Percentiles rank a stretch among this genome's conserved stretches.
Conservation (phyloP, 2,888 invertebrate genomes). For the Conus canariensis region DNA sequence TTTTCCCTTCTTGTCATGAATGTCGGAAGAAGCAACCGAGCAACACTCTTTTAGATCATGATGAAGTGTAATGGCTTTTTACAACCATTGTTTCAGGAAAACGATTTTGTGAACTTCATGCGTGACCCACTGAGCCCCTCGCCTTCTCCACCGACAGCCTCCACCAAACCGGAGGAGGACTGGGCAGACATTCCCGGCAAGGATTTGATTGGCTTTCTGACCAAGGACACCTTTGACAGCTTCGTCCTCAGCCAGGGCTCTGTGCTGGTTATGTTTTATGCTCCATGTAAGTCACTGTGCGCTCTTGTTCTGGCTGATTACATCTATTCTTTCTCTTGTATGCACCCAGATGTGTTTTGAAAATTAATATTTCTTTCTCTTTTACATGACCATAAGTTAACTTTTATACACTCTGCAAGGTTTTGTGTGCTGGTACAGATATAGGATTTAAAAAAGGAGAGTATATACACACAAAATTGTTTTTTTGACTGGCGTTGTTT, state of each 20-base stretch:
- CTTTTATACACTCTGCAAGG: too few relatives aligned
- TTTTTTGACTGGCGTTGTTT: too few relatives aligned
- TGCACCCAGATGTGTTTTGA: background rate
- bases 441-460: too few relatives aligned
- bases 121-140: constrained; percentile 78
- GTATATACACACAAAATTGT: too few relatives aligned
- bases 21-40: too few relatives aligned
- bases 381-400: too few relatives aligned
- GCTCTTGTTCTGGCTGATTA: background rate
- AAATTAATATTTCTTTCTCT: background rate
- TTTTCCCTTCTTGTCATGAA: too few relatives aligned
- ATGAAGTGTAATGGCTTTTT: background rate
- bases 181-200: constrained; percentile 80
- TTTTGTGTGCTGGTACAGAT: too few relatives aligned
- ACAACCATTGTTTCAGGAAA: constrained; percentile 80
- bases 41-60: too few relatives aligned
- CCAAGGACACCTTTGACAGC: constrained; percentile 81
- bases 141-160: constrained; percentile 61
- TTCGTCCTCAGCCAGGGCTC: constrained; percentile 81
- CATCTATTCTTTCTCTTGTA: background rate
- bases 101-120: constrained; percentile 85
- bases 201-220: constrained; percentile 87
- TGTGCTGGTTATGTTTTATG: constrained; percentile 79
- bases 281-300: constrained; percentile 76
- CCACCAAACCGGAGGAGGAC: constrained; percentile 76